Base-by-base conservation (phyloP, 1,140 invertebrate genomes). In the Cyrtorhinus lividipennis region DNA sequence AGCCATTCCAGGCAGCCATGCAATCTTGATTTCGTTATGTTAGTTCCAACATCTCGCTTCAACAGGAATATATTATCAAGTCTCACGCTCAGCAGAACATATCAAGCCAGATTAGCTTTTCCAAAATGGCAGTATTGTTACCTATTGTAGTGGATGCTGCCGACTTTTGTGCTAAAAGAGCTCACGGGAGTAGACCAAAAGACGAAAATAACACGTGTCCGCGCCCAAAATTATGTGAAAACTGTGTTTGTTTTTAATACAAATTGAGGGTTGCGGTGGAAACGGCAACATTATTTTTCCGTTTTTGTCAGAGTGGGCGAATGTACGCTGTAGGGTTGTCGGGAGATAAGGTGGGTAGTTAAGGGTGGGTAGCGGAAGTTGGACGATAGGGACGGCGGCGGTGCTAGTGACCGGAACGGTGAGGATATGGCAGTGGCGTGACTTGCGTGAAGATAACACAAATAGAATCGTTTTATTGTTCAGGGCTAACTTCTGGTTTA, bases 381-480 rank as follows among this genome's bases (percentile, higher is more conserved):
- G 48, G 48, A 5, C 30, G 30, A 38, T 38, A 38, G n/a, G n/a
- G n/a, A n/a, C 8, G 8, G 38, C 20, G 48, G 48, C 12, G 48
- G 8, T 5, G 48, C 20, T 53, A 20, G 48, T 53, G 48, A 53
- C 48, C 48, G 48, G 48, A 53, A 53, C 10, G 48, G 48, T 13
- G 48, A 53, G 48, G 48, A 53, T 53, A 53, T 53, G 48, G 48
- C 48, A 53, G 48, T 53, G 48, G 48, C 48, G 48, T 53, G 48
- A 53, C 48, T 53, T 53, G 48, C 20, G 48, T 53, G 5, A 53
- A 53, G 48, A 53, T 53, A 53, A 20, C 48, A 10, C 12, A 20
- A 53, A 53, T 53, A 53, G 48, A 53, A 53, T 15, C 48, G 48
- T 53, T 53, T 53, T 53, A 53, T 53, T 53, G 48, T 53, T 53